Percentiles rank a stretch among this genome's conserved stretches.
Evolutionary conservation across 2,797 vertebrate species (phyloP).

Genomic region (Hippoglossus hippoglossus): DNA sequence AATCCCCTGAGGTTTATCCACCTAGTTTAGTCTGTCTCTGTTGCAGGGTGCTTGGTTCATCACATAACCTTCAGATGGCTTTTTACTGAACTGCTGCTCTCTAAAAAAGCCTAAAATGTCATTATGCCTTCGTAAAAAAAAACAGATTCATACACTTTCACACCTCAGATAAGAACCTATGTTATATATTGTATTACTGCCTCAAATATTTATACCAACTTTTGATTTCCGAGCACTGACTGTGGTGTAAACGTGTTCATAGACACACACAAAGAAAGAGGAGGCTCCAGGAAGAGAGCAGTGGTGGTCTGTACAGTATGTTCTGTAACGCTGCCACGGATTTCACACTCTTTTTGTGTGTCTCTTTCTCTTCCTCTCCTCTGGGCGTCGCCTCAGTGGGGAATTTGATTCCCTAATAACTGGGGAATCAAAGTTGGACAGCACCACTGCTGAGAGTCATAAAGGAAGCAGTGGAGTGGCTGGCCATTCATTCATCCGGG

Average conservation of each 20-base stretch:
- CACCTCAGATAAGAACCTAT: neutral
- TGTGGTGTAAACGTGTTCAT: conserved; percentile 38
- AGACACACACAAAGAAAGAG: conserved; percentile 61
- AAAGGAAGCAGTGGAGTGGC: conserved; percentile 79
- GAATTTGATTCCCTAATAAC: conserved; percentile 82
- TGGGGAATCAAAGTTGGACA: conserved; percentile 84
- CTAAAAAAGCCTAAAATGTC: conserved; percentile 6
- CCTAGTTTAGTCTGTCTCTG: conserved; percentile 41
- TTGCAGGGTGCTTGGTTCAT: conserved; percentile 28
- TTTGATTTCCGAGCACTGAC: conserved; percentile 2
- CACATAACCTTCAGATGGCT: conserved; percentile 46
- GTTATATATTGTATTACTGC: conserved; percentile 1
- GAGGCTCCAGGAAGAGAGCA: conserved; percentile 74
- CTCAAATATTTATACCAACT: conserved; percentile 10
- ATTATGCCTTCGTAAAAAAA: conserved; percentile 8
- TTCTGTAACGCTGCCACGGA: conserved; percentile 73
- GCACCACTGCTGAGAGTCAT: conserved; percentile 79
- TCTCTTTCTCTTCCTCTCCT: conserved; percentile 78
- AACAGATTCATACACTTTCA: neutral
- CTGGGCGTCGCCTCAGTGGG: conserved; percentile 73
- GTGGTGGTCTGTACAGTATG: conserved; percentile 74
- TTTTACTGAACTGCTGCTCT: conserved; percentile 28
- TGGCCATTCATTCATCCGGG: conserved; percentile 74
- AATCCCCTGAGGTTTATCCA: conserved; percentile 54
- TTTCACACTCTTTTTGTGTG: conserved; percentile 80